Evolutionary conservation across 2,113 vertebrate species (phyloP), one percentile per base, ranked within the genome.

Genomic region (Acanthisitta chloris): DNA sequence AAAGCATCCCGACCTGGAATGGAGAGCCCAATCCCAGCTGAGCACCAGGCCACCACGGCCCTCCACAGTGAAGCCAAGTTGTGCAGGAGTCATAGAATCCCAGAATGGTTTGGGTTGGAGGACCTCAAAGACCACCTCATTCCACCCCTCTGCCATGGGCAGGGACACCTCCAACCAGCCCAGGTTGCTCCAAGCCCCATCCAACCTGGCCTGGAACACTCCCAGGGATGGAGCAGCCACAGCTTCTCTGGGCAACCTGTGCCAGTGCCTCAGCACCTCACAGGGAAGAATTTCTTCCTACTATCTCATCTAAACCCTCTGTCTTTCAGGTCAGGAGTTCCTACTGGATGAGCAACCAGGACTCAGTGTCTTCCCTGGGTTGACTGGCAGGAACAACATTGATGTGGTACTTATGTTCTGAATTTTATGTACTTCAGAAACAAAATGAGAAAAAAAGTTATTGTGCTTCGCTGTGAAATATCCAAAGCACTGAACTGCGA

Each of bases 381-480:
- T 84, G 51, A 83, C 31, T 79, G 42, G 82, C 80, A 81, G 17
- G 34, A 90, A 55, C 79, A 84, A 85, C 81, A 54, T 77, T 46
- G 79, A 93, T 6, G 24, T 0, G 0, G 57, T 78, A 59, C 86
- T 71, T 93, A 74, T 82, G 94, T 80, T 90, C 94, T 28, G 17
- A 62, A 85, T 85, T 90, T 76, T 45, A 91, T 82, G 85, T 88
- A 69, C 94, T 94, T 83, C 61, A 64, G 71, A 79, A 82, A 90
- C 0, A 4, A 86, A 81, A 84, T 0, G 9, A 77, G 59, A 36
- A 71, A 79, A 73, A 43, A 90, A 77, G 48, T 84, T 54, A 65
- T 16, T 80, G 72, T 87, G 91, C 65, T 62, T 66, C 6, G 1
- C 62, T 74, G n/a, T 29, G 82, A 64, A 92, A 20, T 26, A 71